Conservation (phyloP, 1,140 invertebrate genomes). For the silkworm (Bombyx mori) region DNA sequence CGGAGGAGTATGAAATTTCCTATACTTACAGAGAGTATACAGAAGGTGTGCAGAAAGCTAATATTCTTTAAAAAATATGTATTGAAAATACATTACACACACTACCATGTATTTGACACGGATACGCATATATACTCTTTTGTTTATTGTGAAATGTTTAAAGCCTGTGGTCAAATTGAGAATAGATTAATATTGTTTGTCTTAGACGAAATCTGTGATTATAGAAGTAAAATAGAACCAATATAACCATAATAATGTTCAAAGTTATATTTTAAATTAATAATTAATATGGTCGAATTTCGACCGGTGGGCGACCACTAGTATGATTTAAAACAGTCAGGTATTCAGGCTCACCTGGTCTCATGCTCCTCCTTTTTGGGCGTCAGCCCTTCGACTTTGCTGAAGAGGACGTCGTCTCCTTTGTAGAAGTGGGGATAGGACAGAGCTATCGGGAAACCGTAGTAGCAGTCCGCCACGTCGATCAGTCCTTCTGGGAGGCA, state of each 20-base stretch:
- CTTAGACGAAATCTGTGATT: no score
- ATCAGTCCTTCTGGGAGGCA: slow-evolving; percentile 74
- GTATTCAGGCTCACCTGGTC: slow-evolving; percentile 35
- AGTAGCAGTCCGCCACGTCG: slow-evolving; percentile 86
- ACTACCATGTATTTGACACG: no score
- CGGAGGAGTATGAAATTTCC: no score
- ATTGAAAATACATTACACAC: no score
- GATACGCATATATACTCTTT: no score
- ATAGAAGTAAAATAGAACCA: neutral
- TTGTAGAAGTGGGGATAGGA: slow-evolving; percentile 93
- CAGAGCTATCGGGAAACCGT: slow-evolving; percentile 87
- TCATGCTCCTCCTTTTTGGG: slow-evolving; percentile 80
- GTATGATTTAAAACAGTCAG: neutral
- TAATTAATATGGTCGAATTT: neutral
- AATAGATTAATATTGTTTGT: no score
- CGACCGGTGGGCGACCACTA: neutral
- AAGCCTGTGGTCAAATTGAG: no score
- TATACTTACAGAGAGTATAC: no score
- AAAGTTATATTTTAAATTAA: neutral
- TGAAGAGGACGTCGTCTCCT: slow-evolving; percentile 76
- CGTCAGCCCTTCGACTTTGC: slow-evolving; percentile 79
- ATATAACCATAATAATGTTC: neutral
- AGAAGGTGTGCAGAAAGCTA: no score
- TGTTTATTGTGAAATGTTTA: no score
- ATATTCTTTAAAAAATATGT: no score